Base-by-base conservation (phyloP, 2,888 invertebrate genomes). In the Ormia ochracea region DNA sequence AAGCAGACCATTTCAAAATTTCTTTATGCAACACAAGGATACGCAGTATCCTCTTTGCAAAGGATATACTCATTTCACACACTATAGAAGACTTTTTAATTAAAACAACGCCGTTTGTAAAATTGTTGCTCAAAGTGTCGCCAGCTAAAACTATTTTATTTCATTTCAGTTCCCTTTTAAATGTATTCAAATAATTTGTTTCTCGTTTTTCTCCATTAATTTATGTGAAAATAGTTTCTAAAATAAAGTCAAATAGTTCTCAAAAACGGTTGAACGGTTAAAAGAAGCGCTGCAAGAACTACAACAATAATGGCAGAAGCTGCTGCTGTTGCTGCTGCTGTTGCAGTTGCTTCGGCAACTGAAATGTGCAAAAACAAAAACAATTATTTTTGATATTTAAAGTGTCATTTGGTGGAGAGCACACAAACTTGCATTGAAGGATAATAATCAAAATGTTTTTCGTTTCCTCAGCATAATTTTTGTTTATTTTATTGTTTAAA, bases 231-330 rank as follows among this genome's bases (percentile, higher is more conserved):
- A 36, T 59, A 56, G 45, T 69, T 58, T 36, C 45, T 26, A 17
- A 58, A 59, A 69, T 58, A 58, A 66, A 68, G 50, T 75, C 43
- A 74, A 74, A 74, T 61, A 61, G 43, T 61, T 68, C 43, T 19
- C 7, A 21, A 63, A 31, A 63, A 69, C n/a, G n/a, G n/a, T 48
- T 45, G 69, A 69, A 66, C 54, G 66, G 21, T 50, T 17, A 33
- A 63, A 38, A 59, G 36, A 56, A 69, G 41, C 43, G 17, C 36
- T 45, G 63, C 26, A n/a, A 9, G 36, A 36, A 54, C 19, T 31
- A 17, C 19, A 19, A 43, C 6, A 28, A 14, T 4, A 38, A 12
- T 5, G 5, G 7, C 4, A 58, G 19, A 4, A 41, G 17, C 17
- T 31, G 2, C 19, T 14, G 36, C 48, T 36, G 31, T 33, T 36